These are phyloP conservation scores for Clarias gariepinus DNA, from an alignment of 2,113 vertebrate genomes.

Conservation along the genomic window DNA sequence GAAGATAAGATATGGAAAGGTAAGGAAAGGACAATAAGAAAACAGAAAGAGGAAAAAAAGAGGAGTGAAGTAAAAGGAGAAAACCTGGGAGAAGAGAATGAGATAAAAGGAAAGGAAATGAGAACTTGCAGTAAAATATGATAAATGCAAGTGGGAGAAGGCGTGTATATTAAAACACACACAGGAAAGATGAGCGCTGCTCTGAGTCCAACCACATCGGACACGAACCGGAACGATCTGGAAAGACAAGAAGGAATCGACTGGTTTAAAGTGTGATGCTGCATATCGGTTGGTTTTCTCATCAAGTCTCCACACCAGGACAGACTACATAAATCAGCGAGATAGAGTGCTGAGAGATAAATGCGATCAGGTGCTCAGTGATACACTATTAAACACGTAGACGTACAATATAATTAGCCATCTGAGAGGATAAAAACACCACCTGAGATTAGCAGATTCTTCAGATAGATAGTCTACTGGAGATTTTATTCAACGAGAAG, in stretches of 20 bases:
- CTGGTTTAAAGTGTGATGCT: slow-evolving; percentile 62
- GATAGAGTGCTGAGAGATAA: not conserved
- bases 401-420: not conserved
- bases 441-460: slow-evolving; percentile 32
- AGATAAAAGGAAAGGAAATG: too few species aligned
- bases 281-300: slow-evolving; percentile 60
- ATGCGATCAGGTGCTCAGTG: not conserved
- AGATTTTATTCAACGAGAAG: not conserved
- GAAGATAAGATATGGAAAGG: not conserved
- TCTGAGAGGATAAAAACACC: not conserved
- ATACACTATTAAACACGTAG: not conserved
- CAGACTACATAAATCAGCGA: slow-evolving; percentile 5
- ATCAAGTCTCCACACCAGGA: slow-evolving; percentile 42
- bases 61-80: not conserved
- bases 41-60: too few species aligned
- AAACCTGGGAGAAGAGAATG: not conserved
- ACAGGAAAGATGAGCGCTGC: slow-evolving; percentile 26
- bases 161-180: slow-evolving; percentile 13
- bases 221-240: slow-evolving; percentile 50
- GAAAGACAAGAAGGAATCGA: slow-evolving; percentile 37
- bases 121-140: slow-evolving; percentile 18
- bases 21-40: not conserved
- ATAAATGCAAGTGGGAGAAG: slow-evolving; percentile 8
- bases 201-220: slow-evolving; percentile 29
- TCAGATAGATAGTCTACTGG: slow-evolving; percentile 7